phyloP scores from a whole-genome alignment of 2,113 vertebrate genomes.

The Oreochromis niloticus region DNA sequence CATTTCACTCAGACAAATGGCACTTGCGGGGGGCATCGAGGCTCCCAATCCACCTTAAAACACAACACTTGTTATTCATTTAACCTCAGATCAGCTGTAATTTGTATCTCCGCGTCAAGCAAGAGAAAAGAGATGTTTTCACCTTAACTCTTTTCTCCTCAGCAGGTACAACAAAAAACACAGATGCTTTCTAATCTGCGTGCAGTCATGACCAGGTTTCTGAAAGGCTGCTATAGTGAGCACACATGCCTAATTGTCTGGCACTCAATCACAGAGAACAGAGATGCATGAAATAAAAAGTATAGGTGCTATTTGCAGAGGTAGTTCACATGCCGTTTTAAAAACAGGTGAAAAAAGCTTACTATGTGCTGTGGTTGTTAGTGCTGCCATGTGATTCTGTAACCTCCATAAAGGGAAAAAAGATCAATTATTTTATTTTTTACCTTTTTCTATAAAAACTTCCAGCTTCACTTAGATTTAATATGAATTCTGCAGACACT shows the following conservation, averaged over 20 bases:
- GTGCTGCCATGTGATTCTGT: neutral
- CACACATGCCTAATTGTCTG: neutral
- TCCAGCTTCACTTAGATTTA: neutral
- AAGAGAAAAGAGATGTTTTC: neutral
- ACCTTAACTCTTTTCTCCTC: neutral
- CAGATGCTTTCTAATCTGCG: neutral
- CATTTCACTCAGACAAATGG: constrained; percentile 13
- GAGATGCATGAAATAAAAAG: neutral
- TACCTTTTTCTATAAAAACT: neutral
- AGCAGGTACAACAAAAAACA: neutral
- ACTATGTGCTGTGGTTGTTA: neutral
- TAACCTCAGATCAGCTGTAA: neutral
- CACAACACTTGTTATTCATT: neutral
- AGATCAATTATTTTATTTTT: neutral
- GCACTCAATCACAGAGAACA: neutral
- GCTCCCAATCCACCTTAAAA: neutral
- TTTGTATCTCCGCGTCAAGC: neutral
- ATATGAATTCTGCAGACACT: neutral
- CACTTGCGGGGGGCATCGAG: neutral
- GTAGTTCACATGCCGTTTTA: neutral
- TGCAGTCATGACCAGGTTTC: neutral
- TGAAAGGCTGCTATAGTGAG: neutral
- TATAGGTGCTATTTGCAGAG: neutral
- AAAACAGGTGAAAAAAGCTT: neutral
- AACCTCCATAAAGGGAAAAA: neutral